Evolutionary conservation across 2,888 invertebrate genomes (phyloP), one percentile per base, ranked within the genome.

Genomic region (Latrodectus hesperus): DNA sequence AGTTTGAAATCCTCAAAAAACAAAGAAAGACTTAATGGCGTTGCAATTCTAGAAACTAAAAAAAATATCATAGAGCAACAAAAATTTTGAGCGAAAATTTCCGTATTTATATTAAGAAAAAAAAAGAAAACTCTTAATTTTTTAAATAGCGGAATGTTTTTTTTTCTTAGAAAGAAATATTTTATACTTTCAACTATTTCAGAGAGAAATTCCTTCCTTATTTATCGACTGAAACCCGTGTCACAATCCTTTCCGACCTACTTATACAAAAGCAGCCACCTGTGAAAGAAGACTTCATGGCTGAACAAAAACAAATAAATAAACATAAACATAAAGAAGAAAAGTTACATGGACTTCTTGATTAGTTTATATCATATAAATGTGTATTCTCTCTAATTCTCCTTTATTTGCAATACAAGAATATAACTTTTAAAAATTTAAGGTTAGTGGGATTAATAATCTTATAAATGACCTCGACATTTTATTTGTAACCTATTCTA

Each of bases 391-490:
- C 68, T 38, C 26, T 38, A 14, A 22, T 38, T 68, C 38, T 26
- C 26, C 22, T 55, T 52, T 65, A 70, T 22, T 80, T 64, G 72
- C 72, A 67, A 64, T 64, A 16, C 49, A 72, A 16, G 65, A 73
- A 22, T 72, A 38, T 65, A 49, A 53, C 72, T 51, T 80, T 52
- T 72, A 67, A 78, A 52, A 64, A 65, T 49, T 49, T 49, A 49
- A n/a, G 60, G 75, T 38, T 60, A 55, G 22, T 52, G 17, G 64
- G 80, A 80, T 70, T 71, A 80, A 80, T 73, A 80, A 80, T 73
- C 80, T 73, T 71, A 26, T 17, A 72, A 71, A 73, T 80, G 80
- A 52, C 80, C 80, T 80, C 72, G 80, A 80, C 72, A 65, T 52
- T 60, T 80, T 65, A 51, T 80, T 38, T 38, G 38, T 65, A 53